These are phyloP conservation scores for Ctenoplectra terminalis DNA, from an alignment of 1,140 invertebrate genomes.

Conservation along the genomic window DNA sequence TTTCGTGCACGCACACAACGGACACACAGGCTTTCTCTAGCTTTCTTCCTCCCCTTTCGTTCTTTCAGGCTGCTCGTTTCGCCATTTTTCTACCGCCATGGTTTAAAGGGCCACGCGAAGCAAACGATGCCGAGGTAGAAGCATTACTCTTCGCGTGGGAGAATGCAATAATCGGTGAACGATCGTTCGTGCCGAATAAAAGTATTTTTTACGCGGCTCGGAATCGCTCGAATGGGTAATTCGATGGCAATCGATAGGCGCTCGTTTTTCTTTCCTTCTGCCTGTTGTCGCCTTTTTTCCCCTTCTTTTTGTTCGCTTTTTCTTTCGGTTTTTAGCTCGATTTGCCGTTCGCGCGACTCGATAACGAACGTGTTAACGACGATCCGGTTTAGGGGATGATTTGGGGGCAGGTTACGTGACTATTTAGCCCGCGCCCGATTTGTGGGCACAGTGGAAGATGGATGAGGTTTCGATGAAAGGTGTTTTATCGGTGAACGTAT, in stretches of 20 bases:
- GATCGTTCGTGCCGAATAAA: slow-evolving; percentile 34
- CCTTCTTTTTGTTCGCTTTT: too few species aligned
- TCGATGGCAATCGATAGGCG: slow-evolving; percentile 49
- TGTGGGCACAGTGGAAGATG: not conserved
- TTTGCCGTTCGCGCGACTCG: not conserved
- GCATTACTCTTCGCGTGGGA: slow-evolving; percentile 63
- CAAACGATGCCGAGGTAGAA: slow-evolving; percentile 56
- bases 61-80: slow-evolving; percentile 37
- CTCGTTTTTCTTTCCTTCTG: slow-evolving; percentile 29
- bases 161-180: slow-evolving; percentile 59
- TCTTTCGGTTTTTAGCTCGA: not conserved
- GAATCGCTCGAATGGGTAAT: slow-evolving; percentile 46
- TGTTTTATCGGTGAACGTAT: too few species aligned
- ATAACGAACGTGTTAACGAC: slow-evolving; percentile 21
- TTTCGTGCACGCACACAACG: not conserved
- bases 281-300: slow-evolving; percentile 9
- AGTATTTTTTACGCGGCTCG: slow-evolving; percentile 38
- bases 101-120: slow-evolving; percentile 60
- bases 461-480: not conserved
- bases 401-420: not conserved
- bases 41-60: not conserved
- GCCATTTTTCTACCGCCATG: slow-evolving; percentile 57
- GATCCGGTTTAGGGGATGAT: not conserved
- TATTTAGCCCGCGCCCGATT: not conserved
- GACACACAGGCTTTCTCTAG: not conserved